Percentiles rank a stretch among this genome's conserved stretches.
These are phyloP conservation scores for Okapia johnstoni DNA, from an alignment of 2,113 vertebrate genomes.

Conservation along the genomic window DNA sequence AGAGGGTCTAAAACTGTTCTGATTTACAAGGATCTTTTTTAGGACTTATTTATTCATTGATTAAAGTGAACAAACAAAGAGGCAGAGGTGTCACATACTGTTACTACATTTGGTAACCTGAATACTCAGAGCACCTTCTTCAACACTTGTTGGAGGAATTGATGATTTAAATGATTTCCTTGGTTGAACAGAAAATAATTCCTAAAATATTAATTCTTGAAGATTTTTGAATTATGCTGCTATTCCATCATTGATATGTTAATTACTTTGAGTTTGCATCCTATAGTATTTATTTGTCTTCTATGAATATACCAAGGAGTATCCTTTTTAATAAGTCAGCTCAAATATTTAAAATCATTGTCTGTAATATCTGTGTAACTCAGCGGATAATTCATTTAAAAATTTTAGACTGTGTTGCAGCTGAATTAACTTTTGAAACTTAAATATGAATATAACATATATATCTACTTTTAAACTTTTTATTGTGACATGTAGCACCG, in stretches of 20 bases:
- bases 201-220: background rate
- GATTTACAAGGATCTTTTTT: background rate
- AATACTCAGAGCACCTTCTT: background rate
- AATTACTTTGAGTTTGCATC: slow-evolving; percentile 8
- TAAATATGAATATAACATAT: background rate
- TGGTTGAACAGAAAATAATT: background rate
- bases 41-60: background rate
- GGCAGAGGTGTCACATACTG: background rate
- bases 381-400: background rate
- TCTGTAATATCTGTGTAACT: background rate
- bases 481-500: background rate
- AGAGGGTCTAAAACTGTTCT: background rate
- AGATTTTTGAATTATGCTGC: background rate
- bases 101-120: background rate
- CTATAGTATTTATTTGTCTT: background rate
- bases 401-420: background rate
- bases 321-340: background rate
- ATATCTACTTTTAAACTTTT: background rate
- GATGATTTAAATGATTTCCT: background rate
- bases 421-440: slow-evolving; percentile 8
- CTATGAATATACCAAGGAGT: background rate
- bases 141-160: slow-evolving; percentile 6
- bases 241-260: background rate
- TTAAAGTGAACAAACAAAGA: background rate
- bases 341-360: background rate